These are phyloP conservation scores for Digitonthophagus gazella DNA, from an alignment of 2,888 invertebrate species.

Conservation along the genomic window DNA sequence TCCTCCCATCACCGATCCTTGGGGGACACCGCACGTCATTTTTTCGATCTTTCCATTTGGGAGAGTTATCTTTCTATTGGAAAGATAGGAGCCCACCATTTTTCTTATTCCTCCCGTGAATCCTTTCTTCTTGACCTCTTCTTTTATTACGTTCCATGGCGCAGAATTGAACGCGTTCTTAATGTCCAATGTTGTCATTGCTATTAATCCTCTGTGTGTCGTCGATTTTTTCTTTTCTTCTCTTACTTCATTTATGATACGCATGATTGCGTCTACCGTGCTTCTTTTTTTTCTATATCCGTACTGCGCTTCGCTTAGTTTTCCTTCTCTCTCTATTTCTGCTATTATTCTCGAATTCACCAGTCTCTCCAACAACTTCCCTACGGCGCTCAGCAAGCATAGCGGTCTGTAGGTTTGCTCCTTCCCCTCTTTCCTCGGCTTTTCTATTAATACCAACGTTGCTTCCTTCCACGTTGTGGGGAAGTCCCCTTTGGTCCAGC, in stretches of 20 bases:
- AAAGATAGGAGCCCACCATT: not conserved
- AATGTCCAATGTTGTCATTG: constrained; percentile 3
- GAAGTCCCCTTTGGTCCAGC: not conserved
- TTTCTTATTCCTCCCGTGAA: not conserved
- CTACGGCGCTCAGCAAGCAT: no score
- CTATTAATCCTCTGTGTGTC: not conserved
- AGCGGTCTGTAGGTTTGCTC: not conserved
- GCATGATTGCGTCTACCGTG: not conserved
- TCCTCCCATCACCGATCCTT: no score
- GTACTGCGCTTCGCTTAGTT: not conserved
- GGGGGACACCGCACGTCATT: constrained; percentile 8
- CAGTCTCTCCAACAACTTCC: no score
- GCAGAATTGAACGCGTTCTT: constrained; percentile 9
- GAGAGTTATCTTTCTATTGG: not conserved
- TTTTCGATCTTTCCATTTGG: not conserved
- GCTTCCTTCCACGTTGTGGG: not conserved
- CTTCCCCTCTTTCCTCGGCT: not conserved
- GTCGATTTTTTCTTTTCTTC: not conserved
- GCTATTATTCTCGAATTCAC: not conserved
- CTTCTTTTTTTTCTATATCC: not conserved
- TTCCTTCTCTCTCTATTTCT: not conserved
- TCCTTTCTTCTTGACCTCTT: not conserved
- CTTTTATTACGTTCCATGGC: not conserved
- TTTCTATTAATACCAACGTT: not conserved
- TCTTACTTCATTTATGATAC: not conserved